Evolutionary conservation across 2,113 vertebrate genomes (phyloP).

Genomic region (Hippopotamus amphibius): DNA sequence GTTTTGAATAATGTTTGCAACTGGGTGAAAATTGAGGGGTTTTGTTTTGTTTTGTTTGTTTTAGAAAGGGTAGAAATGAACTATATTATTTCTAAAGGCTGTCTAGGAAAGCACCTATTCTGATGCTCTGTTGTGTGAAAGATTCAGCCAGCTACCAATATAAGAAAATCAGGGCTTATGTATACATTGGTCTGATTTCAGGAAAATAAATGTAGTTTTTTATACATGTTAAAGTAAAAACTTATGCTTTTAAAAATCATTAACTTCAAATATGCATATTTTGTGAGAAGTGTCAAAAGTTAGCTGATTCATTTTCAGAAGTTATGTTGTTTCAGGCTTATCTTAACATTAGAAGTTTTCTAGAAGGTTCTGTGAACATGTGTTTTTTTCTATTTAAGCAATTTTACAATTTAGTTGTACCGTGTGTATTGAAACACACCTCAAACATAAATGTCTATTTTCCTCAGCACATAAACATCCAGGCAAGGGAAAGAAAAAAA

Average conservation of each 20-base stretch:
- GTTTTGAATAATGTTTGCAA: background rate
- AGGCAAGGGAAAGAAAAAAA: background rate
- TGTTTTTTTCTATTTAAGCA: background rate
- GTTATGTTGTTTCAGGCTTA: background rate
- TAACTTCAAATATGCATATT: background rate
- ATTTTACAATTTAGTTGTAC: background rate
- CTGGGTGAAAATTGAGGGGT: background rate
- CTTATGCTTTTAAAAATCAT: background rate
- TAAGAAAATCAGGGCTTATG: background rate
- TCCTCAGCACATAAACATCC: background rate
- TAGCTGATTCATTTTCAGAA: background rate
- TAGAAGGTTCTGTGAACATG: background rate
- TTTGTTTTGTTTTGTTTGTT: background rate
- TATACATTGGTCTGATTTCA: background rate
- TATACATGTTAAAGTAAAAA: background rate
- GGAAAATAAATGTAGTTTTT: background rate
- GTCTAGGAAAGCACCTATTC: background rate
- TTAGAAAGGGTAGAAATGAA: background rate
- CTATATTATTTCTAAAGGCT: background rate
- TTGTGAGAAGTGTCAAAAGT: background rate
- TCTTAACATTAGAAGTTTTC: slow-evolving; percentile 3
- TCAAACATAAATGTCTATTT: background rate
- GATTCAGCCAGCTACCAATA: background rate
- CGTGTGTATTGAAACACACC: background rate
- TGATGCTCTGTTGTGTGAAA: background rate